Percentiles rank a stretch among this genome's conserved stretches.
phyloP scores from a whole-genome alignment of 53 echinoderm and acorn worm species.

The Henricia sp. region DNA sequence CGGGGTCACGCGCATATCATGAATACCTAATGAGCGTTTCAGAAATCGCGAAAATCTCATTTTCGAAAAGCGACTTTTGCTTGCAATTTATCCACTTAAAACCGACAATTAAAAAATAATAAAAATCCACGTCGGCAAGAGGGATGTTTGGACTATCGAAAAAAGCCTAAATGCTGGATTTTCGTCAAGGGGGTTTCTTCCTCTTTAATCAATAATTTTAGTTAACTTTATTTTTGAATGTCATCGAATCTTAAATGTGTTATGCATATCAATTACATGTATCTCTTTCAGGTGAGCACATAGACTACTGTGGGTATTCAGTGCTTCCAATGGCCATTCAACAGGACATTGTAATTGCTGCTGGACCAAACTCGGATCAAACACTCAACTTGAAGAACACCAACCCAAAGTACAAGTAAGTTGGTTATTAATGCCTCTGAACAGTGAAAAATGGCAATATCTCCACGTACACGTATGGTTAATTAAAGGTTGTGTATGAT shows the following conservation, averaged over 20 bases:
- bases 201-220: background rate
- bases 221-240: background rate
- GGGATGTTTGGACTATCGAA: too few species aligned
- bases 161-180: too few species aligned
- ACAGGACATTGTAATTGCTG: constrained; percentile 95
- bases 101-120: too few species aligned
- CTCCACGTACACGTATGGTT: too few species aligned
- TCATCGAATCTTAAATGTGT: background rate
- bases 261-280: background rate
- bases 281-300: constrained; percentile 82
- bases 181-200: background rate
- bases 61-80: too few species aligned
- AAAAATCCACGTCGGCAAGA: background rate
- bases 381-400: constrained; percentile 68
- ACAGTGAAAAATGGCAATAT: too few species aligned
- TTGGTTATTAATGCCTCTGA: background rate
- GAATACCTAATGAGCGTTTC: too few species aligned
- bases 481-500: too few species aligned
- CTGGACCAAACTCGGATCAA: constrained; percentile 60
- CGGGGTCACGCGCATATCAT: too few species aligned
- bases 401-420: constrained; percentile 75
- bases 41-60: too few species aligned
- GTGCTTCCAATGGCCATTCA: constrained; percentile 99
- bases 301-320: constrained; percentile 97
- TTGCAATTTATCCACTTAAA: too few species aligned